Percentiles rank a stretch among this genome's conserved stretches.
These are phyloP conservation scores for Zophobas atratus DNA, from an alignment of 1,140 invertebrate species.

Conservation along the genomic window DNA sequence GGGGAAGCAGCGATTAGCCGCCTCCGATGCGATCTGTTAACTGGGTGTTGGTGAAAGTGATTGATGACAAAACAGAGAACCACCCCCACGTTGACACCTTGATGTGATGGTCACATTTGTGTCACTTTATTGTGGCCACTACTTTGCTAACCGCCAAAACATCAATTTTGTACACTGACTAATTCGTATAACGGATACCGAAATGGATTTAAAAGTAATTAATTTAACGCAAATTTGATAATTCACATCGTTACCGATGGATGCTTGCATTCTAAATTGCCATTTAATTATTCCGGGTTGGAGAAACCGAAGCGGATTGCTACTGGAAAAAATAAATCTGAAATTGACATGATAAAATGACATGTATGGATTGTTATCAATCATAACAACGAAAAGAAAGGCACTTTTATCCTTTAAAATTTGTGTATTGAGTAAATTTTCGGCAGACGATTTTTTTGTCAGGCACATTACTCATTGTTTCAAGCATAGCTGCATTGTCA, in stretches of 20 bases:
- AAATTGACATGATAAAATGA: conserved; percentile 21
- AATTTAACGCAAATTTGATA: conserved; percentile 18
- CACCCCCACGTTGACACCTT: conserved; percentile 15
- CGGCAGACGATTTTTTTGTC: too few relatives aligned
- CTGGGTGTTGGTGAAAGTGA: conserved; percentile 45
- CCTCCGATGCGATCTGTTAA: conserved; percentile 25
- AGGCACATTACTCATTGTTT: too few relatives aligned
- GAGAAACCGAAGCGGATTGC: not conserved
- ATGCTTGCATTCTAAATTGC: conserved; percentile 6
- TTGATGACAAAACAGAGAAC: conserved; percentile 25
- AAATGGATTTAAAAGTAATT: not conserved
- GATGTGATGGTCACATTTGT: conserved; percentile 31
- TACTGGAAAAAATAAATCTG: conserved; percentile 13
- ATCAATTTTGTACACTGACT: conserved; percentile 18
- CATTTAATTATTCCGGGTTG: not conserved
- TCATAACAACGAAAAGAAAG: conserved; percentile 20
- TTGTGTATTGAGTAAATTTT: too few relatives aligned
- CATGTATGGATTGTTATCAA: conserved; percentile 13
- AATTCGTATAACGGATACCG: conserved; percentile 15
- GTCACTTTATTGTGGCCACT: conserved; percentile 17
- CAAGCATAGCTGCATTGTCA: too few relatives aligned
- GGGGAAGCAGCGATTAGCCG: conserved; percentile 29
- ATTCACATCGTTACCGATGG: not conserved
- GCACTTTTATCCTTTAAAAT: not conserved
- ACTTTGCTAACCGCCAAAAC: conserved; percentile 15